Percentiles rank a stretch among this genome's conserved stretches.
phyloP scores from a whole-genome alignment of 2,113 vertebrate genomes.

The Craseonycteris thonglongyai region DNA sequence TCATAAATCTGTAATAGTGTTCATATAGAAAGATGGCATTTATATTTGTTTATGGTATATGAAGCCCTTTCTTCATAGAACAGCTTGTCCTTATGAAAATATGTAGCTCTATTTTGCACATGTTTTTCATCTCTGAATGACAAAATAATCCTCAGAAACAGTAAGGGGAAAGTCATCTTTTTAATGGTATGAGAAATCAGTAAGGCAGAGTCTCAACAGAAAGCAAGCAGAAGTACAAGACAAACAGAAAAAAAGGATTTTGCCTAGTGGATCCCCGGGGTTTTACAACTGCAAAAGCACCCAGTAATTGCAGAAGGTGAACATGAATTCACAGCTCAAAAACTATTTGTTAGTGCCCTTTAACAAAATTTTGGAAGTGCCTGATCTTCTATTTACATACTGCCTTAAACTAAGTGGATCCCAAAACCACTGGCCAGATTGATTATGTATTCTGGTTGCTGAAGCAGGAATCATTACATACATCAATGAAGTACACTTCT shows the following conservation, averaged over 20 bases:
- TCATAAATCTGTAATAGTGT: not conserved
- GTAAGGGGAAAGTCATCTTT: not conserved
- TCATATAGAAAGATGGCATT: not conserved
- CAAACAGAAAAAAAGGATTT: not conserved
- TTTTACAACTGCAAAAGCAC: not conserved
- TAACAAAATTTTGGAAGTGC: not conserved
- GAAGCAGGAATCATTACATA: constrained; percentile 6
- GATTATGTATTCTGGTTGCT: constrained; percentile 11
- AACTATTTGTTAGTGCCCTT: not conserved
- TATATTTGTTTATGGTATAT: not conserved
- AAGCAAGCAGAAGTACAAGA: not conserved
- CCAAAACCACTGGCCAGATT: not conserved
- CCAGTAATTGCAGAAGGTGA: not conserved
- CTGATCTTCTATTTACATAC: not conserved
- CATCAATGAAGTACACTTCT: constrained; percentile 13
- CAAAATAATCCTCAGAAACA: constrained; percentile 14
- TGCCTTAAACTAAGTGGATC: not conserved
- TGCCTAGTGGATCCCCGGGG: not conserved
- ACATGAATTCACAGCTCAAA: not conserved
- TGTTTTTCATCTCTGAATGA: not conserved
- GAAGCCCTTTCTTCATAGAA: not conserved
- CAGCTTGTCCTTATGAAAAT: not conserved
- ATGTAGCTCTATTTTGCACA: not conserved
- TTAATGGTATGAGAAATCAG: not conserved
- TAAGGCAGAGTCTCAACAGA: not conserved